These are phyloP conservation scores for Caracal caracal DNA, from an alignment of 2,113 vertebrate genomes.

Conservation along the genomic window DNA sequence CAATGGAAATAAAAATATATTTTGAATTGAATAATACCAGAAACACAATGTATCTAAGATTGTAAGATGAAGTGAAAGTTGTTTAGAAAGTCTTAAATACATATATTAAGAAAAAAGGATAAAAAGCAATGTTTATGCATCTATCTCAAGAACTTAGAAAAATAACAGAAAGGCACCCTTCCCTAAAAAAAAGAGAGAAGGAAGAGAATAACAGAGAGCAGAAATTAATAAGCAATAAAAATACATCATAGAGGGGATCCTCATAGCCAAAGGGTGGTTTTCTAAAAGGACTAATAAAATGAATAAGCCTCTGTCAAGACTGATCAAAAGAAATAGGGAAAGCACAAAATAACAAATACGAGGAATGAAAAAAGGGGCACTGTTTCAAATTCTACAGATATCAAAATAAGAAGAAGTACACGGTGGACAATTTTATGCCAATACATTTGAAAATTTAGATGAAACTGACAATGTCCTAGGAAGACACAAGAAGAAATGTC, in stretches of 20 bases:
- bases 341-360: background rate
- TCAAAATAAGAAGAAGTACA: background rate
- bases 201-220: background rate
- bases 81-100: background rate
- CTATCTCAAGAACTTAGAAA: background rate
- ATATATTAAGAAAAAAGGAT: background rate
- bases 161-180: background rate
- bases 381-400: background rate
- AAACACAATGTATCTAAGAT: background rate
- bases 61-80: background rate
- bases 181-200: background rate
- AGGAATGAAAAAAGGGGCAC: background rate
- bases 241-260: background rate
- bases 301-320: background rate
- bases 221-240: slow-evolving; percentile 42
- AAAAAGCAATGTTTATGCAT: background rate
- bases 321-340: background rate
- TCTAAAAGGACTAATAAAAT: background rate
- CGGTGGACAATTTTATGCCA: background rate
- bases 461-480: background rate
- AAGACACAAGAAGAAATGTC: slow-evolving; percentile 7
- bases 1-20: background rate
- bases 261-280: background rate
- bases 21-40: background rate
- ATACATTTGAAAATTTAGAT: background rate